These are phyloP conservation scores for Bambusicola thoracicus DNA, from an alignment of 2,113 vertebrate species.

Conservation along the genomic window DNA sequence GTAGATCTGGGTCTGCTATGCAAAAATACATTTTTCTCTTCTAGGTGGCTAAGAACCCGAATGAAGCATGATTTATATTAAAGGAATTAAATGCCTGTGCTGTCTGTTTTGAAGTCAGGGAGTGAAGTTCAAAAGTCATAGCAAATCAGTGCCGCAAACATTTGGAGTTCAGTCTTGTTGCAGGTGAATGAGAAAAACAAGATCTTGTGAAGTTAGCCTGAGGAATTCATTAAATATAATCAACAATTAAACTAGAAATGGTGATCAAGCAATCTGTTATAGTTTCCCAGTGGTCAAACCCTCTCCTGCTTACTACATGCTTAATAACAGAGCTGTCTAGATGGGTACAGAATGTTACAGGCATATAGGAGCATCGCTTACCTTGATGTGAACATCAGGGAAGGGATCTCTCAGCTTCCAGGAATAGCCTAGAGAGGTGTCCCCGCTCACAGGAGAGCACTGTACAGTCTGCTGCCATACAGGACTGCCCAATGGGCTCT, in stretches of 20 bases:
- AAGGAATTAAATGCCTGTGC: conserved; percentile 8
- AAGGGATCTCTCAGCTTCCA: not conserved
- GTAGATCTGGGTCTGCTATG: not conserved
- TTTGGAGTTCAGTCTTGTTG: not conserved
- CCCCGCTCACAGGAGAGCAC: fast-evolving
- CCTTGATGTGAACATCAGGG: not conserved
- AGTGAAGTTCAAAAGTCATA: not conserved
- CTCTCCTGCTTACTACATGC: not conserved
- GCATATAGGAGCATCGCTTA: not conserved
- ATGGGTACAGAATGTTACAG: not conserved
- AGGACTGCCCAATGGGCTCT: not conserved
- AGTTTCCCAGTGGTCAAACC: not conserved
- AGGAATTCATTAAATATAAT: not conserved
- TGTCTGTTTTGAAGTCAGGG: conserved; percentile 20
- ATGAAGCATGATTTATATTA: conserved; percentile 14
- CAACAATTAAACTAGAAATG: not conserved
- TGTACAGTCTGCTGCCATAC: fast-evolving
- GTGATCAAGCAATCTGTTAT: not conserved
- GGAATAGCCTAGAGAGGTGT: not conserved
- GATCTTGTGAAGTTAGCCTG: not conserved
- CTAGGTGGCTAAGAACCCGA: conserved; percentile 8
- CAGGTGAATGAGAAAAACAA: not conserved
- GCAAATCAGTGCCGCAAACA: not conserved
- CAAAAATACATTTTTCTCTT: not conserved
- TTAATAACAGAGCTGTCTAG: not conserved